Conservation (phyloP, 2,888 invertebrate species). For the Lampropteryx suffumata region DNA sequence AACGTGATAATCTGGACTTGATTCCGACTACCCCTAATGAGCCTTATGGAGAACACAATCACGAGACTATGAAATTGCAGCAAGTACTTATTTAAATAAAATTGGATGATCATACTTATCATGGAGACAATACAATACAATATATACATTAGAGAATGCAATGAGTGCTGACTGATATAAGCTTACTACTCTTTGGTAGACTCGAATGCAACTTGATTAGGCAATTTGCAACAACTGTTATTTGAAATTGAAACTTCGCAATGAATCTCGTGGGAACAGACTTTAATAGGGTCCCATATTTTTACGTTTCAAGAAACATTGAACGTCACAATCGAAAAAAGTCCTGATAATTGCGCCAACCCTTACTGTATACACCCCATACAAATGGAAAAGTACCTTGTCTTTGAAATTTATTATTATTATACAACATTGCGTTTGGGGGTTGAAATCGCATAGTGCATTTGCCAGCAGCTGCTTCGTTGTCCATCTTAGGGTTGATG, state of each 20-base stretch:
- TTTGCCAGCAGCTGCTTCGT: constrained; percentile 69
- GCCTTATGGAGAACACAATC: too few relatives aligned
- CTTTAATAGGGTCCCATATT: constrained; percentile 26
- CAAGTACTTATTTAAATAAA: too few relatives aligned
- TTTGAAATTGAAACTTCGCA: constrained; percentile 31
- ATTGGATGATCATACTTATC: too few relatives aligned
- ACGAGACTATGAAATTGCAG: too few relatives aligned
- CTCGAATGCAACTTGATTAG: constrained; percentile 22
- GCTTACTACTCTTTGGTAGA: constrained; percentile 10
- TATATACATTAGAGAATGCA: too few relatives aligned
- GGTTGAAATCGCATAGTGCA: constrained; percentile 67
- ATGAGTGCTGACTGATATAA: too few relatives aligned
- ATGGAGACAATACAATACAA: too few relatives aligned
- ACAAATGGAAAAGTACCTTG: constrained; percentile 63
- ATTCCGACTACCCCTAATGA: too few relatives aligned
- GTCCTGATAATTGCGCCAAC: constrained; percentile 65
- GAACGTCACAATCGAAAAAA: constrained; percentile 46
- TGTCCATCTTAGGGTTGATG: constrained; percentile 46
- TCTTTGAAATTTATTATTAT: constrained; percentile 79
- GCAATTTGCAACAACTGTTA: constrained; percentile 30
- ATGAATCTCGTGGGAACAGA: constrained; percentile 35
- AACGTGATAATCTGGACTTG: too few relatives aligned
- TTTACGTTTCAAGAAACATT: constrained; percentile 40
- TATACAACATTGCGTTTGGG: constrained; percentile 72
- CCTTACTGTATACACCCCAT: constrained; percentile 52